Conservation (phyloP, 2,797 vertebrate genomes). For the Bovichtus variegatus region DNA sequence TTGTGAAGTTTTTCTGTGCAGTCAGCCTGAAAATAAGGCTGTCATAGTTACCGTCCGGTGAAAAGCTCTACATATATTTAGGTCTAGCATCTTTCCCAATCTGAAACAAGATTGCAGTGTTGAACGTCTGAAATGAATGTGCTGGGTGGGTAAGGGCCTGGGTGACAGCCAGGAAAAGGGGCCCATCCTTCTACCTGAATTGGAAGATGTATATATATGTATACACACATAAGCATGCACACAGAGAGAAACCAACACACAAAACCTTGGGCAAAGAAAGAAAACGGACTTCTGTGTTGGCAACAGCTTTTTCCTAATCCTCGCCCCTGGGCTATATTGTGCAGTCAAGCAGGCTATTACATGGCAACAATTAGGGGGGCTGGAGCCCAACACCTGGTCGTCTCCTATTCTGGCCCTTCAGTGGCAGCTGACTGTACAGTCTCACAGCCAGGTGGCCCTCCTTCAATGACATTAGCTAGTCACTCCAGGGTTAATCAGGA, state of each 20-base stretch:
- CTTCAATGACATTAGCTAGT: constrained; percentile 94
- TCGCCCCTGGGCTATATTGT: constrained; percentile 89
- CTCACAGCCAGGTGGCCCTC: constrained; percentile 93
- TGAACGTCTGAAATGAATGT: not conserved
- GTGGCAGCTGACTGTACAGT: constrained; percentile 93
- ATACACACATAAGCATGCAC: constrained; percentile 45
- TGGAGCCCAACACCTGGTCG: constrained; percentile 92
- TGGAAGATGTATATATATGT: constrained; percentile 43
- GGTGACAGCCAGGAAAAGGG: not conserved
- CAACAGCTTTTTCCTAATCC: constrained; percentile 88
- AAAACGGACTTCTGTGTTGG: constrained; percentile 85
- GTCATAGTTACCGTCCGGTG: not conserved
- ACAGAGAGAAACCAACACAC: constrained; percentile 51
- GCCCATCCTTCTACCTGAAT: constrained; percentile 30
- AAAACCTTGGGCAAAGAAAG: constrained; percentile 73
- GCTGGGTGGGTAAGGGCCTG: not conserved
- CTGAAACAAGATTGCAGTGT: constrained; percentile 21
- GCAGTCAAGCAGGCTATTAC: constrained; percentile 93
- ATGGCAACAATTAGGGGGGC: constrained; percentile 91
- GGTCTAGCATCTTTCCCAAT: constrained; percentile 3
- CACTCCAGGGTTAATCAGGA: constrained; percentile 94
- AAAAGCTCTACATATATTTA: constrained; percentile 1
- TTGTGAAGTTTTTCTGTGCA: not conserved
- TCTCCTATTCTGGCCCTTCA: constrained; percentile 88
- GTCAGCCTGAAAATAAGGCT: not conserved